Conservation (phyloP, 2,797 vertebrate genomes). For the Mormyrus proboscirostris region DNA sequence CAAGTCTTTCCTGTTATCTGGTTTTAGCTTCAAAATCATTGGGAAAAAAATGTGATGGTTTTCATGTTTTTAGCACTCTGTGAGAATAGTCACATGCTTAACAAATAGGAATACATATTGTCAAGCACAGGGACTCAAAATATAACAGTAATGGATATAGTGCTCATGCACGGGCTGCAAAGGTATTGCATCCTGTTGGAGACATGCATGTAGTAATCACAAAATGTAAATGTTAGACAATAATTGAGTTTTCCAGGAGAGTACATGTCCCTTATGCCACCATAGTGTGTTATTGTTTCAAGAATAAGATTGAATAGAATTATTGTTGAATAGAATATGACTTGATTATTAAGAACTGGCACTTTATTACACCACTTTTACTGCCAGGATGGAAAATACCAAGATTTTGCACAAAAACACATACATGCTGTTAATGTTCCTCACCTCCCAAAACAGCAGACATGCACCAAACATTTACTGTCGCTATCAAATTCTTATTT, state of each 20-base stretch:
- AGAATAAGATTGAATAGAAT: not conserved
- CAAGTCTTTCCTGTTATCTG: not conserved
- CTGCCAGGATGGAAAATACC: not conserved
- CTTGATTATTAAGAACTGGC: not conserved
- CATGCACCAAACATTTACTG: not conserved
- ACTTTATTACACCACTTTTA: not conserved
- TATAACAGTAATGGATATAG: not conserved
- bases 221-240: not conserved
- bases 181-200: not conserved
- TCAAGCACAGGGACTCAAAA: not conserved
- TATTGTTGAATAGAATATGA: not conserved
- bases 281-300: too few relatives aligned
- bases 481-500: not conserved
- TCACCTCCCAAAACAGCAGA: not conserved
- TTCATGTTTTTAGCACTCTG: not conserved
- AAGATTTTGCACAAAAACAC: not conserved
- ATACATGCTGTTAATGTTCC: not conserved
- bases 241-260: not conserved
- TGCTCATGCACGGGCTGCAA: not conserved
- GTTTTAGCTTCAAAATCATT: not conserved
- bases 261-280: not conserved
- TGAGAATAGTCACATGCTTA: not conserved
- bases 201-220: not conserved
- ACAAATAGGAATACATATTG: not conserved
- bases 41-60: not conserved